These are phyloP conservation scores for Potorous gilbertii DNA, from an alignment of 2,797 vertebrate genomes.

Conservation along the genomic window DNA sequence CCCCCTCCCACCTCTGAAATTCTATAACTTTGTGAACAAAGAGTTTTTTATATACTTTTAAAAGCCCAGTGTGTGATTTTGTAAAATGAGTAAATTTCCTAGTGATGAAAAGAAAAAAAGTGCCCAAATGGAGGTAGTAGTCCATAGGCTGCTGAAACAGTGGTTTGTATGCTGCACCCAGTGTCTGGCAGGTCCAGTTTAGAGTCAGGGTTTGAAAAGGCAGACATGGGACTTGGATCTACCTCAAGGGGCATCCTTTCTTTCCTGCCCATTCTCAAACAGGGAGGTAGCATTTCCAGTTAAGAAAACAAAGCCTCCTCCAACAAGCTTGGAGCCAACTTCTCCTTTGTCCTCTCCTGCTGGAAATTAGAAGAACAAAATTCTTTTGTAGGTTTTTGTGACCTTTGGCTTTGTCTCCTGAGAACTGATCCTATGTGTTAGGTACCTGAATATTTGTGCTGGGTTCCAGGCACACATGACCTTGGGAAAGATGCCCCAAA, in stretches of 20 bases:
- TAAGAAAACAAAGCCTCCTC: not conserved
- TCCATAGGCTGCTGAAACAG: not conserved
- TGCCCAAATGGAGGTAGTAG: accelerated
- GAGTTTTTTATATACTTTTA: not conserved
- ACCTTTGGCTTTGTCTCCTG: not conserved
- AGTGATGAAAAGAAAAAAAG: not conserved
- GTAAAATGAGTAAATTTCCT: not conserved
- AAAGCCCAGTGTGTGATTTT: not conserved
- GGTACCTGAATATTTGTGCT: not conserved
- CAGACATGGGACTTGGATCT: not conserved
- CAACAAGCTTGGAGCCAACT: not conserved
- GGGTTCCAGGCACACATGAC: not conserved
- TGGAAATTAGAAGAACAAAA: not conserved
- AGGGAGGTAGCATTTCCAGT: not conserved
- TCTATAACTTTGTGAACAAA: not conserved
- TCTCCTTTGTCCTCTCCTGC: not conserved
- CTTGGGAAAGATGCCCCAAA: not conserved
- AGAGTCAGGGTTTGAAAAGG: not conserved
- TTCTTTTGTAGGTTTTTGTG: not conserved
- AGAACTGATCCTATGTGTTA: not conserved
- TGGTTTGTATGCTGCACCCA: not conserved
- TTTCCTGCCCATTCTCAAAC: not conserved
- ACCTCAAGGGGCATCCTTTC: not conserved
- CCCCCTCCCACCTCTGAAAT: not conserved
- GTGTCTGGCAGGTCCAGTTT: not conserved